These are phyloP conservation scores for Campodea augens DNA, from an alignment of 1,140 invertebrate genomes.

Conservation along the genomic window DNA sequence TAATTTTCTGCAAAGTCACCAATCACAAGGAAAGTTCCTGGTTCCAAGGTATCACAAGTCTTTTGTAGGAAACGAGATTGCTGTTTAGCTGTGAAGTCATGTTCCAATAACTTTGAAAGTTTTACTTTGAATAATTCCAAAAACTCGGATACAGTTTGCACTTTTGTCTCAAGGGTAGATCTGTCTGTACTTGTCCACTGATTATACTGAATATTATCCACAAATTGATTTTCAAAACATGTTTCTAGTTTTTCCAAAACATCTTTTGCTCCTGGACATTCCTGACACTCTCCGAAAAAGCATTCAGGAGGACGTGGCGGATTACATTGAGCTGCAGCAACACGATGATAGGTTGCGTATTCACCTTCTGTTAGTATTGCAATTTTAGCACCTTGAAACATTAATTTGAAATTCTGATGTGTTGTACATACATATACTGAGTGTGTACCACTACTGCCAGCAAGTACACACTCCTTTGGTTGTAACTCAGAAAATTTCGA, in stretches of 20 bases:
- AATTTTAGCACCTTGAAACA: too few species aligned
- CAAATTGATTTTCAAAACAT: background rate
- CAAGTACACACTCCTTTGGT: background rate
- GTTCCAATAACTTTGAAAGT: background rate
- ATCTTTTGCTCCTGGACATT: too few species aligned
- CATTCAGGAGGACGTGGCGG: background rate
- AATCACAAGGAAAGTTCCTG: background rate
- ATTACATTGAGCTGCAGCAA: background rate
- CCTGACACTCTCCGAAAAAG: background rate
- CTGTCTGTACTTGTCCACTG: background rate
- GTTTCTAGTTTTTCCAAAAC: too few species aligned
- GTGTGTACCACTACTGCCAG: constrained; percentile 1
- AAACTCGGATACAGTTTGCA: background rate
- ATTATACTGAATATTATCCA: background rate
- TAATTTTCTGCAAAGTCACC: background rate
- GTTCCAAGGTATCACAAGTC: background rate
- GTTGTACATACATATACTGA: background rate
- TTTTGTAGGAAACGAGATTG: background rate
- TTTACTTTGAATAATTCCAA: background rate
- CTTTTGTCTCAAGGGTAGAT: background rate
- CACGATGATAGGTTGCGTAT: background rate
- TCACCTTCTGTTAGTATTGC: too few species aligned
- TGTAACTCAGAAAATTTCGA: background rate
- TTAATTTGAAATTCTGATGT: constrained; percentile 1
- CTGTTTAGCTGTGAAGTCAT: background rate